phyloP scores from a whole-genome alignment of 1,140 invertebrate species.

The Drosophila gunungcola region DNA sequence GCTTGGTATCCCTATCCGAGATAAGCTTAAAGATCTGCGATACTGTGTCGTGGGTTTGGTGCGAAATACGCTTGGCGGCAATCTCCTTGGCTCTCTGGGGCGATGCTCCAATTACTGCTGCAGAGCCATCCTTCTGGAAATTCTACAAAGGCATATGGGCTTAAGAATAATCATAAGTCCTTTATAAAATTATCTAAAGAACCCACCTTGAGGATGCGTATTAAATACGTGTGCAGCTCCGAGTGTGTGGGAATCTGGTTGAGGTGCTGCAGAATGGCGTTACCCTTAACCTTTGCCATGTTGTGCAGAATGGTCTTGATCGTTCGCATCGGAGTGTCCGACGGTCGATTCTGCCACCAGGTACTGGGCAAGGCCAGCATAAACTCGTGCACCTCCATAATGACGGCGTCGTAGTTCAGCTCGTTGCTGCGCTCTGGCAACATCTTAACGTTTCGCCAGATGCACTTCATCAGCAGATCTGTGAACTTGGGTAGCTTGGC shows the following conservation, averaged over 20 bases:
- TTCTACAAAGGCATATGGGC: slow-evolving; percentile 48
- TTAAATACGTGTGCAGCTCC: slow-evolving; percentile 92
- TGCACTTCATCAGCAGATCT: slow-evolving; percentile 94
- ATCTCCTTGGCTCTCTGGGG: slow-evolving; percentile 81
- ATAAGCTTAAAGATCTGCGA: slow-evolving; percentile 97
- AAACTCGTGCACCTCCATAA: slow-evolving; percentile 92
- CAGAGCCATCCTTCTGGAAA: slow-evolving; percentile 77
- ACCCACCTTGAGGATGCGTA: slow-evolving; percentile 90
- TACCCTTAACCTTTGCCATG: slow-evolving; percentile 91
- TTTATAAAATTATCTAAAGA: neutral
- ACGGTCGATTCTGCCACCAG: slow-evolving; percentile 90
- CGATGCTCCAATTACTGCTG: slow-evolving; percentile 49
- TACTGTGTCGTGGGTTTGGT: slow-evolving; percentile 91
- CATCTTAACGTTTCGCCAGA: slow-evolving; percentile 92
- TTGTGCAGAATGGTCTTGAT: slow-evolving; percentile 96
- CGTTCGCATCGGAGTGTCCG: slow-evolving; percentile 92
- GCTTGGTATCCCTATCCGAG: slow-evolving; percentile 94
- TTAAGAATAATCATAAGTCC: too few relatives aligned
- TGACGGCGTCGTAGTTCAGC: slow-evolving; percentile 90
- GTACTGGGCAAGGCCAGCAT: slow-evolving; percentile 90
- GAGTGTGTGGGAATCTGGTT: slow-evolving; percentile 93
- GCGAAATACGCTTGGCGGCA: slow-evolving; percentile 85
- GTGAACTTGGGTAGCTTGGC: slow-evolving; percentile 88
- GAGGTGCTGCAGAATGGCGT: slow-evolving; percentile 91
- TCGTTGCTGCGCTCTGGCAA: slow-evolving; percentile 90